phyloP scores from a whole-genome alignment of 2,888 invertebrate genomes.

The Subacronicta megacephala region DNA sequence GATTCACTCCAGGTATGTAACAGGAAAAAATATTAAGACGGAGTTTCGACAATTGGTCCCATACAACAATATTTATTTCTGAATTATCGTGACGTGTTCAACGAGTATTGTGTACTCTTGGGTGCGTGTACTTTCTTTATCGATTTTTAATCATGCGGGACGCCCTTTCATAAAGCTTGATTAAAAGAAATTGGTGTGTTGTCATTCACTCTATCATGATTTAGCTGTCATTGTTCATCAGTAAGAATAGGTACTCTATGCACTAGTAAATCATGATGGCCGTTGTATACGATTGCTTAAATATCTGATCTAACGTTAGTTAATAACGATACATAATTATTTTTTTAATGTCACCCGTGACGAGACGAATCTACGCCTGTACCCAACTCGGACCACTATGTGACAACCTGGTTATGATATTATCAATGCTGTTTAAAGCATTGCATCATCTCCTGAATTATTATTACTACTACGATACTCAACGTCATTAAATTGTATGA shows the following conservation, averaged over 20 bases:
- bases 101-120: slow-evolving; percentile 66
- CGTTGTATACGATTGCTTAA: slow-evolving; percentile 55
- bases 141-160: slow-evolving; percentile 74
- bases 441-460: slow-evolving; percentile 1
- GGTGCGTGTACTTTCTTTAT: slow-evolving; percentile 71
- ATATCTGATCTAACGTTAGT: slow-evolving; percentile 73
- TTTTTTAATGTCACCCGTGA: slow-evolving; percentile 54
- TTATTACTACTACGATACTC: not conserved
- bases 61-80: slow-evolving; percentile 66
- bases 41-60: slow-evolving; percentile 69
- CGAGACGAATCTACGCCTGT: slow-evolving; percentile 73
- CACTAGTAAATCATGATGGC: slow-evolving; percentile 51
- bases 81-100: slow-evolving; percentile 68
- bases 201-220: slow-evolving; percentile 75
- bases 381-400: slow-evolving; percentile 70
- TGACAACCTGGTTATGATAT: slow-evolving; percentile 55
- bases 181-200: slow-evolving; percentile 75
- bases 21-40: slow-evolving; percentile 70
- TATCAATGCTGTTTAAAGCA: slow-evolving; percentile 45
- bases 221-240: slow-evolving; percentile 73
- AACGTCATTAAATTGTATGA: not conserved
- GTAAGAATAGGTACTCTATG: slow-evolving; percentile 37
- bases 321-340: slow-evolving; percentile 71
- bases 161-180: slow-evolving; percentile 73
- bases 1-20: slow-evolving; percentile 69